phyloP scores from a whole-genome alignment of 23 tunicate genomes.

The Trididemnum miniatum region DNA sequence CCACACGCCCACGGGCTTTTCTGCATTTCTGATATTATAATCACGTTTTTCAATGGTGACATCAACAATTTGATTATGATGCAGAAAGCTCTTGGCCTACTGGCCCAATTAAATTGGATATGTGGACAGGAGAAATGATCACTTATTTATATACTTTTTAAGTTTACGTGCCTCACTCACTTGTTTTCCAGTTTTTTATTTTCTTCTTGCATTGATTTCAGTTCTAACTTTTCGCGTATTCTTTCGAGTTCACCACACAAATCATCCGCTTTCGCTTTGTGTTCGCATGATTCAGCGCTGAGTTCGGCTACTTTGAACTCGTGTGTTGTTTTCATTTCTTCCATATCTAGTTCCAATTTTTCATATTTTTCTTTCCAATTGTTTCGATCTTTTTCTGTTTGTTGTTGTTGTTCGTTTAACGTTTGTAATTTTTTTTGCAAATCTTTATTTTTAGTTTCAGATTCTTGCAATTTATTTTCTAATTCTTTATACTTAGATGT shows the following conservation, averaged over 20 bases:
- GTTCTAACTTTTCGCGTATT: constrained; percentile 71
- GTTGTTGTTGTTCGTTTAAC: not conserved
- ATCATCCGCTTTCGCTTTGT: constrained; percentile 56
- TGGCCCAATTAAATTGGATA: too few species aligned
- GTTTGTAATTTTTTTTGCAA: too few species aligned
- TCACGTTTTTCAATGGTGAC: too few species aligned
- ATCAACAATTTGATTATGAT: too few species aligned
- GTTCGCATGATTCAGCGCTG: constrained; percentile 28
- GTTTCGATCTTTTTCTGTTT: constrained; percentile 18
- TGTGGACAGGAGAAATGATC: too few species aligned
- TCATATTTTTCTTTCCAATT: constrained; percentile 56
- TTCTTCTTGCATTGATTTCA: constrained; percentile 94
- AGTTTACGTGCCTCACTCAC: constrained; percentile 32
- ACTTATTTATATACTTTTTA: too few species aligned
- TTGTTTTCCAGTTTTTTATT: constrained; percentile 54
- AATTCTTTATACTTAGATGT: constrained; percentile 72
- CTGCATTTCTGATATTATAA: too few species aligned
- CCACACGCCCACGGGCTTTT: too few species aligned
- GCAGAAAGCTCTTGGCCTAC: too few species aligned
- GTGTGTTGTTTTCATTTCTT: constrained; percentile 1
- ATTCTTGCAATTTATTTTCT: constrained; percentile 50
- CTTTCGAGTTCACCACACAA: constrained; percentile 45
- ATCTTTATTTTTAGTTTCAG: constrained; percentile 23
- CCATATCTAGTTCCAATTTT: constrained; percentile 26
- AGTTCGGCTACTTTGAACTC: constrained; percentile 11